Evolutionary conservation across 2,113 vertebrate species (phyloP), one percentile per base, ranked within the genome.

Genomic region (Leucoraja erinaceus): DNA sequence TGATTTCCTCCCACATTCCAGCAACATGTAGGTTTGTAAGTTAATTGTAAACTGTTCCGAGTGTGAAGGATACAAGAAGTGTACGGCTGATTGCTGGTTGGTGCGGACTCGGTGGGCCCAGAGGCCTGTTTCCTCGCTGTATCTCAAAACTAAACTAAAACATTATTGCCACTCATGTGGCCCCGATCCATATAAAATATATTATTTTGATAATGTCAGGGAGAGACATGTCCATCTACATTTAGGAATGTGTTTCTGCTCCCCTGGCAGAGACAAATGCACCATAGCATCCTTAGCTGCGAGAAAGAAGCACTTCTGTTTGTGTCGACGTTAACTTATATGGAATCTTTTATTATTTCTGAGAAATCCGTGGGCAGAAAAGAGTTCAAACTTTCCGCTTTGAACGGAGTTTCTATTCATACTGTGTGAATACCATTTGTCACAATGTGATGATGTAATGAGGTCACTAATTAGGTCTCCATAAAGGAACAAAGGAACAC

Each of bases 331-430:
- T 88, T 88, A 63, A 88, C 61, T 63, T 88, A 16, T 25, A 61
- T 61, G 12, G 12, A 31, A 10, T 72, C 25, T 74, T 72, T 54
- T 91, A 91, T 91, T 72, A 91, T 25, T 54, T 91, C 68, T 54
- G 33, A 22, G 68, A 91, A 88, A 74, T 54, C 22, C 11, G 90
- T 72, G 90, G 68, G 66, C 33, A 70, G 66, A 66, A 91, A 72
- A 14, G 90, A 47, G 22, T 54, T 33, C 33, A 33, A 11, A 25
- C 9, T 90, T 7, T 38, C 88, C 68, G 31, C 20, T 91, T 91
- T 91, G 33, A 91, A 61, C 66, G 68, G 88, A 28, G 20, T 72
- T 47, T 72, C 90, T 91, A 20, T 90, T 66, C 86, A 90, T 72
- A 91, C 22, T 28, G 20, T 38, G 11, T 72, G 90, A 54, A 74